phyloP scores from a whole-genome alignment of 2,797 vertebrate genomes.

The Myotis planiceps region DNA sequence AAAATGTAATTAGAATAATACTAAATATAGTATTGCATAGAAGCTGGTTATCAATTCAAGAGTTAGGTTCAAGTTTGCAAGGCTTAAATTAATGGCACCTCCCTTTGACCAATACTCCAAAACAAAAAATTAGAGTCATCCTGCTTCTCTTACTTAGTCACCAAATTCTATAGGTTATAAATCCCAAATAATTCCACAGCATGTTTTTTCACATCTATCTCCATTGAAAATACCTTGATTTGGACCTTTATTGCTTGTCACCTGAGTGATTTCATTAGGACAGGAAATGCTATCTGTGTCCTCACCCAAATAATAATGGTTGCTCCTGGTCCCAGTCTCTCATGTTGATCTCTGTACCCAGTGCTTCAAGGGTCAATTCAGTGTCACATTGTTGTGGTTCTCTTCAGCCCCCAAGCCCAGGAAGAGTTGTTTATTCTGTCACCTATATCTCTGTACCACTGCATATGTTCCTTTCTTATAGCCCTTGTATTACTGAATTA shows the following conservation, averaged over 20 bases:
- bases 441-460: background rate
- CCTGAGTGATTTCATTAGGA: background rate
- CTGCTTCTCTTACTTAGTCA: background rate
- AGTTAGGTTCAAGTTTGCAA: background rate
- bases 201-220: background rate
- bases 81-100: background rate
- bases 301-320: background rate
- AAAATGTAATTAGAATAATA: constrained; percentile 32
- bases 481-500: background rate
- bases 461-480: background rate
- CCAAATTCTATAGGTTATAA: background rate
- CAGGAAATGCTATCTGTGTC: background rate
- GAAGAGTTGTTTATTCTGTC: background rate
- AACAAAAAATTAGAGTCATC: background rate
- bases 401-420: background rate
- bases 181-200: background rate
- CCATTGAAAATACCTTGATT: background rate
- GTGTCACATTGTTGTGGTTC: background rate
- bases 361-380: background rate
- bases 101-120: background rate
- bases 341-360: background rate
- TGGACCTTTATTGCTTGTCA: background rate
- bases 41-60: background rate
- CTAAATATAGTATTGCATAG: background rate
- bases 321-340: background rate